These are phyloP conservation scores for Hydrophis major DNA, from an alignment of 2,797 vertebrate genomes.

Conservation along the genomic window DNA sequence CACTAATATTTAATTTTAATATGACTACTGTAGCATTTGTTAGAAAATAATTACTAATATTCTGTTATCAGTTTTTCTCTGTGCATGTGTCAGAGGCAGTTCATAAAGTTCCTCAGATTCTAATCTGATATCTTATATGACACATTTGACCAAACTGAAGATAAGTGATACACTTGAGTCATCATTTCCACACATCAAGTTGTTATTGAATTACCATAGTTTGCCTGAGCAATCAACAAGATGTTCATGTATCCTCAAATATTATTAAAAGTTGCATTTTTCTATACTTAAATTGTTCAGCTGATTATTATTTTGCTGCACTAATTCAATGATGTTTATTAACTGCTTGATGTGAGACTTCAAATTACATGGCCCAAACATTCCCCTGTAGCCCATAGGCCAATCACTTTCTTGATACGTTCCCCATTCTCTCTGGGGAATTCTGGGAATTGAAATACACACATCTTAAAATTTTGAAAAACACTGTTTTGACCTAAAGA, in stretches of 20 bases:
- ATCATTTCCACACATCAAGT: neutral
- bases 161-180: neutral
- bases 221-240: neutral
- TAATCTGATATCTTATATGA: neutral
- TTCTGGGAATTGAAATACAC: neutral
- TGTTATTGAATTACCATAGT: neutral
- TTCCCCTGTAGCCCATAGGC: constrained; percentile 6
- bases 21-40: neutral
- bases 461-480: neutral
- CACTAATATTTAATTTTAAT: neutral
- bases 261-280: constrained; percentile 1
- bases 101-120: neutral
- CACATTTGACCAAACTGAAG: neutral
- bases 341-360: neutral
- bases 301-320: constrained; percentile 22
- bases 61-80: neutral
- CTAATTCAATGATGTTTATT: neutral
- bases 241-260: neutral
- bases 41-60: neutral
- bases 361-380: neutral
- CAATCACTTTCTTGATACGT: neutral
- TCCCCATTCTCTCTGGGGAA: neutral
- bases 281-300: constrained; percentile 2
- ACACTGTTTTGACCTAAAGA: neutral
- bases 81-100: neutral